Conservation (phyloP, 2,113 vertebrate species). For the Salminus brasiliensis region DNA sequence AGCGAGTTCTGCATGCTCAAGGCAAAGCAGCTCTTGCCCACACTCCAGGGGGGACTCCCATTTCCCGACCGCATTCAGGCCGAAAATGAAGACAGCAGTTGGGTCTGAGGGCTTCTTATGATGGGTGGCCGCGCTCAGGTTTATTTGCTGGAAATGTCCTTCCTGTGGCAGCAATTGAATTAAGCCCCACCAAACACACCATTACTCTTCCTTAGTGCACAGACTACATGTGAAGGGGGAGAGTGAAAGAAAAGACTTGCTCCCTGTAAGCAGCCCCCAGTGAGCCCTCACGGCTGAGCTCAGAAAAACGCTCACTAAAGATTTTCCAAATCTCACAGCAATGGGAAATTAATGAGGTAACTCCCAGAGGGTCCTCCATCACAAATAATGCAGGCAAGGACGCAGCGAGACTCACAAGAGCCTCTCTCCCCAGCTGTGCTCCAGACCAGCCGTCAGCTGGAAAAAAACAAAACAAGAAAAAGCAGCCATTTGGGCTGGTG, state of each 20-base stretch:
- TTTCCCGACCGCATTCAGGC: constrained; percentile 12
- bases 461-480: constrained; percentile 56
- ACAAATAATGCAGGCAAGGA: constrained; percentile 56
- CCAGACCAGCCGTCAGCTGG: neutral
- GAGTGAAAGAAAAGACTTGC: neutral
- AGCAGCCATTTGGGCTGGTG: constrained; percentile 15
- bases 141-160: constrained; percentile 43
- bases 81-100: neutral
- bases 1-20: neutral
- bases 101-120: neutral
- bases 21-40: constrained; percentile 1
- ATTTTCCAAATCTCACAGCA: constrained; percentile 63
- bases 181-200: constrained; percentile 27
- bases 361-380: constrained; percentile 61
- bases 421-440: constrained; percentile 1
- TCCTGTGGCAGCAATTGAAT: constrained; percentile 27
- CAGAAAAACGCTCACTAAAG: constrained; percentile 53
- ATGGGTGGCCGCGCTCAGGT: constrained; percentile 1
- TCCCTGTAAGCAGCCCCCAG: constrained; percentile 29
- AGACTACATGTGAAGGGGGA: neutral
- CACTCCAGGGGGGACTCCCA: constrained; percentile 12
- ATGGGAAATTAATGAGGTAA: constrained; percentile 66
- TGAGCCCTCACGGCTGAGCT: constrained; percentile 36
- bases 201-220: constrained; percentile 38
- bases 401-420: constrained; percentile 31